Percentiles rank a stretch among this genome's conserved stretches.
Conservation (phyloP, 2,888 invertebrate genomes). For the Meta bourneti region DNA sequence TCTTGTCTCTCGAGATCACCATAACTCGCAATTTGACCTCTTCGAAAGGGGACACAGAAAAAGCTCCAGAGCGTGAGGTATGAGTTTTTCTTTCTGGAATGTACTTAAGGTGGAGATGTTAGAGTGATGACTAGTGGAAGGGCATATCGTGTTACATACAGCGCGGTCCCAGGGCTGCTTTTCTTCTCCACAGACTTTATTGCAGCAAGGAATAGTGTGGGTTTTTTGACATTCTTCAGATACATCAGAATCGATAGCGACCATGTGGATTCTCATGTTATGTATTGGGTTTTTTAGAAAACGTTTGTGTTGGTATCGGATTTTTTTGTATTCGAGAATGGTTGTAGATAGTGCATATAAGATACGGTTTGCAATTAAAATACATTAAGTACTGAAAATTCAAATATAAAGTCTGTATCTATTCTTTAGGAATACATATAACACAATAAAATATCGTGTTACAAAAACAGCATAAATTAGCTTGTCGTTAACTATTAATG, state of each 20-base stretch:
- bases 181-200: slow-evolving; percentile 13
- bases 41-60: not conserved
- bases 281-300: too few species aligned
- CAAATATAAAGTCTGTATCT: too few species aligned
- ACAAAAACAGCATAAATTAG: too few species aligned
- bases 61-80: slow-evolving; percentile 16
- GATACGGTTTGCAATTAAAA: too few species aligned
- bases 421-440: too few species aligned
- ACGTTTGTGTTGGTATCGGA: too few species aligned
- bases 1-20: not conserved
- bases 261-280: too few species aligned
- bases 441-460: too few species aligned
- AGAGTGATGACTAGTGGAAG: slow-evolving; percentile 6
- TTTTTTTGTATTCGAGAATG: too few species aligned
- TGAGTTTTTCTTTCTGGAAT: slow-evolving; percentile 19
- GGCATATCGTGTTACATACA: slow-evolving; percentile 41
- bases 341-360: too few species aligned
- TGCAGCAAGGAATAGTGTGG: not conserved
- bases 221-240: not conserved
- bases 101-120: slow-evolving; percentile 40
- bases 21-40: slow-evolving; percentile 38
- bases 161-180: slow-evolving; percentile 4
- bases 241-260: not conserved
- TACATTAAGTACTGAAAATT: too few species aligned
- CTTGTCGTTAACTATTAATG: too few species aligned